These are phyloP conservation scores for Acomys russatus DNA, from an alignment of 2,797 vertebrate species.

Conservation along the genomic window DNA sequence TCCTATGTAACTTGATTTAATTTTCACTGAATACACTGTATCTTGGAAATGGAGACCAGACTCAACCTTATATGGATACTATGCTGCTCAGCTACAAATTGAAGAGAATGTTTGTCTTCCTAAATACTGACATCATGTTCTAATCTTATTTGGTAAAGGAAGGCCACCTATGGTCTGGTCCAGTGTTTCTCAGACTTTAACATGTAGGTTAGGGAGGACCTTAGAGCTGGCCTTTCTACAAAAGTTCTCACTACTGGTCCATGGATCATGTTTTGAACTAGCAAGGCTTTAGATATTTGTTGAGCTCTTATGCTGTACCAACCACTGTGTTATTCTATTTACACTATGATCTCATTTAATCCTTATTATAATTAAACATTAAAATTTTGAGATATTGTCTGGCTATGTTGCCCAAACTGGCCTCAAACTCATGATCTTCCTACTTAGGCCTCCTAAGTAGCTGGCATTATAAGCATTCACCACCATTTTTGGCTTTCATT, in stretches of 20 bases:
- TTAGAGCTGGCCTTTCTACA: neutral
- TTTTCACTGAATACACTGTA: constrained; percentile 49
- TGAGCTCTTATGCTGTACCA: constrained; percentile 16
- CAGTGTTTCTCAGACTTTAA: constrained; percentile 38
- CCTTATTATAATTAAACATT: constrained; percentile 2
- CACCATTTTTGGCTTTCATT: neutral
- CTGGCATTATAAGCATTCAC: neutral
- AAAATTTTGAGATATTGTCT: neutral
- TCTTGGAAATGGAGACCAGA: constrained; percentile 33
- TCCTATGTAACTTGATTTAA: constrained; percentile 18
- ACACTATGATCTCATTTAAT: constrained; percentile 48
- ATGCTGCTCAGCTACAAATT: neutral
- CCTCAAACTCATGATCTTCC: neutral
- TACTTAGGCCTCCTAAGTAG: neutral
- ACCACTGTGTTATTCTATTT: constrained; percentile 10
- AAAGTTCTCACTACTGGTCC: neutral
- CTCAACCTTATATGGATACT: neutral
- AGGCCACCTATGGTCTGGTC: neutral
- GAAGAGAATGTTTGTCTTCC: constrained; percentile 21
- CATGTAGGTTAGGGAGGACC: neutral
- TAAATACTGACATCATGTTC: constrained; percentile 5
- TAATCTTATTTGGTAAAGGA: constrained; percentile 19
- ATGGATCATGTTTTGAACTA: neutral
- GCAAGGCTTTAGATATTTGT: constrained; percentile 20
- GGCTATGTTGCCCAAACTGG: neutral